Evolutionary conservation across 2,797 vertebrate species (phyloP), one percentile per base, ranked within the genome.

Genomic region (Acridotheres tristis): DNA sequence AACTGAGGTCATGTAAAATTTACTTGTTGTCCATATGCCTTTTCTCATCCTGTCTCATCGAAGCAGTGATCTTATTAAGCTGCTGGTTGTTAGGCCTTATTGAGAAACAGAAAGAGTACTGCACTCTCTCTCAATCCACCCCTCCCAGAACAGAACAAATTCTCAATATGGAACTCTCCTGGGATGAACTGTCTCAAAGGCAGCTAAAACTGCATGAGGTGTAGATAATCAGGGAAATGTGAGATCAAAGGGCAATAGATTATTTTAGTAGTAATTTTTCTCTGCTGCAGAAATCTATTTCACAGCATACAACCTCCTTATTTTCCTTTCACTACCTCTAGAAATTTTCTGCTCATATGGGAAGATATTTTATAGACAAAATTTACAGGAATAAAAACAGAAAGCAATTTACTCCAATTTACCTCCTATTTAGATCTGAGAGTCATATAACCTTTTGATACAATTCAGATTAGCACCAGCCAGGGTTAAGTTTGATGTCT

Each of bases 331-430:
- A 43, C 8, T 74, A 16, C 6, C 36, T 79, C 53, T 73, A 67
- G 48, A 76, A 59, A 51, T 10, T 65, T 90, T 58, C 4, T 42
- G 14, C 21, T 76, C 17, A 23, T 27, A 43, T 40, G 19, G 42
- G 7, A 87, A 61, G 38, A 10, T 63, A 68, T 72, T 80, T 89
- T 72, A 48, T 19, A 36, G 43, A 61, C 5, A 83, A 59, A 80
- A 67, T 27, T 6, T 50, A n/a, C 3, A 34, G 45, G 27, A 89
- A 66, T 71, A 63, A 82, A 85, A 89, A 0, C 30, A 87, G 42
- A 86, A 92, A 71, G 5, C 16, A 61, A 67, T 76, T 94, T 75
- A 45, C 16, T 20, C 89, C 21, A 45, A 54, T 79, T 93, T 66
- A 38, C 12, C 22, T 87, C 10, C 18, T 87, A 50, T 85, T 91